phyloP scores from a whole-genome alignment of 2,888 invertebrate genomes.

The Parnassius smintheus region DNA sequence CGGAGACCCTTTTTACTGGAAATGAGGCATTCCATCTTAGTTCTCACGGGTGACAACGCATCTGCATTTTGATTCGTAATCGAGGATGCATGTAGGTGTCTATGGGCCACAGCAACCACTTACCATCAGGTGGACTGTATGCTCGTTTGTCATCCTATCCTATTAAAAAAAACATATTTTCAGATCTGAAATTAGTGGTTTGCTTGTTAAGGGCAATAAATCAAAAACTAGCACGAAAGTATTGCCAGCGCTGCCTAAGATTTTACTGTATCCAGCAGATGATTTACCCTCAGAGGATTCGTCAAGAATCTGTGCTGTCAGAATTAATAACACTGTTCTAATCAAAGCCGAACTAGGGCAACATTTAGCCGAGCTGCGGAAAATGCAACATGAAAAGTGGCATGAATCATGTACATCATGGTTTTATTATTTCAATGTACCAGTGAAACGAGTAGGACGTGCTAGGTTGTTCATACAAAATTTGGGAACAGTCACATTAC shows the following conservation, averaged over 20 bases:
- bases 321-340: constrained; percentile 62
- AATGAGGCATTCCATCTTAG: no score
- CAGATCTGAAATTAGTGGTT: constrained; percentile 52
- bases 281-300: constrained; percentile 25
- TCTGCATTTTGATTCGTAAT: no score
- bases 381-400: constrained; percentile 46
- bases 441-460: constrained; percentile 53
- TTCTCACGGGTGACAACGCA: no score
- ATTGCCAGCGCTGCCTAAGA: constrained; percentile 46
- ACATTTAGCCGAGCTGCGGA: constrained; percentile 36
- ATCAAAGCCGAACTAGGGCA: constrained; percentile 51
- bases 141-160: no score
- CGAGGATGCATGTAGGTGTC: no score
- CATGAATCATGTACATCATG: constrained; percentile 55
- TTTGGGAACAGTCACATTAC: constrained; percentile 69
- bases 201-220: constrained; percentile 58
- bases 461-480: constrained; percentile 69
- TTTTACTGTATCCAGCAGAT: constrained; percentile 37
- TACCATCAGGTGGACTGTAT: no score
- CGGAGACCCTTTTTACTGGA: no score
- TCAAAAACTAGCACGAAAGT: constrained; percentile 50
- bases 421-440: constrained; percentile 69
- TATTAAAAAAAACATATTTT: constrained; percentile 30
- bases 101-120: no score
- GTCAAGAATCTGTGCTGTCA: constrained; percentile 53